A percentile compares a stretch with the other conserved stretches of the same genome.
phyloP scores from a whole-genome alignment of 2,888 invertebrate genomes.

The Ptychoptera albimana region DNA sequence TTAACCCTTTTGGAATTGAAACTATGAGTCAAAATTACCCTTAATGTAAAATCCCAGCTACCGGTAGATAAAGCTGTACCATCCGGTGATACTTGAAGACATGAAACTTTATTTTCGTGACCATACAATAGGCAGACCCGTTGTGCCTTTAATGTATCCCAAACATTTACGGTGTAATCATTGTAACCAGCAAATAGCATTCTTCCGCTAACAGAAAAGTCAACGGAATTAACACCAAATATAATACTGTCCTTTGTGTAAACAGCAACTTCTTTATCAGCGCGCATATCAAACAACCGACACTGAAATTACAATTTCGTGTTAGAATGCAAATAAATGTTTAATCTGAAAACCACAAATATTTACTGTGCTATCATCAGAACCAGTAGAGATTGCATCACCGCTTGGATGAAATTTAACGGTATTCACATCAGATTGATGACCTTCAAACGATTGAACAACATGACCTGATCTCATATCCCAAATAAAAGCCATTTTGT shows the following conservation, averaged over 20 bases:
- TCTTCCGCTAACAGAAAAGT: slow-evolving; percentile 91
- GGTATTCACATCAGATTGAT: slow-evolving; percentile 95
- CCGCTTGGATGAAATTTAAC: slow-evolving; percentile 98
- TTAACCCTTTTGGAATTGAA: not conserved
- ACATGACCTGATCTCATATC: slow-evolving; percentile 97
- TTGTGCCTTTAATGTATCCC: slow-evolving; percentile 93
- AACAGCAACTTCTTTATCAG: slow-evolving; percentile 92
- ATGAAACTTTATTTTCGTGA: slow-evolving; percentile 89
- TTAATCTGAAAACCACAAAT: not conserved
- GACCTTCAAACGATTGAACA: slow-evolving; percentile 97
- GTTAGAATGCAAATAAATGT: not conserved
- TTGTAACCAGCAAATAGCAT: slow-evolving; percentile 96
- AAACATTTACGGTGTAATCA: slow-evolving; percentile 96
- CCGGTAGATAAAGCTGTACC: slow-evolving; percentile 95
- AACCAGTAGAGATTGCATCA: slow-evolving; percentile 94
- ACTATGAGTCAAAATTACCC: slow-evolving; percentile 35
- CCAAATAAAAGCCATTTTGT: slow-evolving; percentile 96
- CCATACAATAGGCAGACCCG: slow-evolving; percentile 83
- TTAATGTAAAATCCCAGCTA: slow-evolving; percentile 88
- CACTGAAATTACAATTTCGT: slow-evolving; percentile 39
- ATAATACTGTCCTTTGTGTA: slow-evolving; percentile 95
- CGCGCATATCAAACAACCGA: slow-evolving; percentile 91
- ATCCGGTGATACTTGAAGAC: slow-evolving; percentile 88
- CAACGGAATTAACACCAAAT: slow-evolving; percentile 95
- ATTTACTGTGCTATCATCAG: slow-evolving; percentile 87